Evolutionary conservation across 23 tunicate species (phyloP), one percentile per base, ranked within the genome.

Genomic region (Aplidium turbinatum): DNA sequence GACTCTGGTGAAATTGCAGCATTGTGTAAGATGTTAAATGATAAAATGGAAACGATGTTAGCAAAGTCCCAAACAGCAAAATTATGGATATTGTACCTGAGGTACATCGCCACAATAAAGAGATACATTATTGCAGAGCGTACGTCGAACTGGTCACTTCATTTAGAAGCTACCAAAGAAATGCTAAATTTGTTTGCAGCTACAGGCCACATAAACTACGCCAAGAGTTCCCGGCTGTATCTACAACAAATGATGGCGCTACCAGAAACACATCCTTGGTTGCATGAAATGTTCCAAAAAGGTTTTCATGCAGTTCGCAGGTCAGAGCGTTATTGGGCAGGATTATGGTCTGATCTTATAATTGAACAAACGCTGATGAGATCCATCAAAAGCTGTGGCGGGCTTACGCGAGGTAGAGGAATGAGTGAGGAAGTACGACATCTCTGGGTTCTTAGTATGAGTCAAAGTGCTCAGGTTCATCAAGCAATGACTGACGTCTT

Each of bases 301-400:
- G 68, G 68, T 16, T 26, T 26, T 28, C 68, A 61, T 30, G 38
- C 68, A 30, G 68, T 61, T 9, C 36, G 68, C 9, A 35, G 68
- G n/a, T 61, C 68, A 26, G n/a, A 7, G 16, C 9, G 30, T 30
- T 36, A 61, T 19, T 61, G 68, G 68, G 24, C 27, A 5, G 68
- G 68, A 5, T 30, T 61, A n/a, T 61, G 68, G 68, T 26, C 27
- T 61, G 68, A 61, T 61, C 30, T 61, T 6, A 30, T 36, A 19
- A 66, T 66, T 66, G 51, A 66, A 66, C 72, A 66, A 28, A 35
- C 27, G 4, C 28, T 66, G 27, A 66, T 35, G 72, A 32, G 52
- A 18, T 35, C 72, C 52, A 20, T 66, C 26, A 66, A 66, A 22
- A 39, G 35, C 3, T 7, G 19, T 35, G 72, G 72, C 26, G 72